Evolutionary conservation across 2,797 vertebrate species (phyloP).

Genomic region (Carduelis carduelis): DNA sequence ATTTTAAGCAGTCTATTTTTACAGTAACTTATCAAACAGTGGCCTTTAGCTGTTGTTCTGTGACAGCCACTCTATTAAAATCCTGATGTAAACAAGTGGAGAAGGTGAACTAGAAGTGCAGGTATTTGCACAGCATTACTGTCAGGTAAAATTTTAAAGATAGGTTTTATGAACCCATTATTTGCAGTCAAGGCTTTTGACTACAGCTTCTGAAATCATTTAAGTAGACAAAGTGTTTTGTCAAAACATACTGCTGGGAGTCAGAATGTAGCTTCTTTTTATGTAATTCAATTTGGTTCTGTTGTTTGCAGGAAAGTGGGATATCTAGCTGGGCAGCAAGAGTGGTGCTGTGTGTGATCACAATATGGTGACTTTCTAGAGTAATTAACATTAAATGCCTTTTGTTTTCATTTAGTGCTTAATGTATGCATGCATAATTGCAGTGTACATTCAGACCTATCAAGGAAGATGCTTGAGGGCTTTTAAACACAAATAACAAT

Average conservation of each 20-base stretch:
- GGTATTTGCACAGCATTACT: slow-evolving; percentile 81
- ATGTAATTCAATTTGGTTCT: slow-evolving; percentile 78
- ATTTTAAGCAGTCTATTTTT: slow-evolving; percentile 77
- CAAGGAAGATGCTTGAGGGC: neutral
- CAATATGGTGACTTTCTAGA: slow-evolving; percentile 67
- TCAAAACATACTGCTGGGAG: slow-evolving; percentile 81
- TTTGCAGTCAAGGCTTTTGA: slow-evolving; percentile 83
- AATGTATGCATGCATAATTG: slow-evolving; percentile 65
- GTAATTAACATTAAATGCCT: slow-evolving; percentile 71
- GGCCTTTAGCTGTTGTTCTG: slow-evolving; percentile 79
- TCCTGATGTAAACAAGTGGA: slow-evolving; percentile 80
- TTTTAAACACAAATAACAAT: slow-evolving; percentile 25
- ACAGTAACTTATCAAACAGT: slow-evolving; percentile 78
- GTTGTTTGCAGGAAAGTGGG: slow-evolving; percentile 71
- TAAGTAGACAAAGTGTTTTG: slow-evolving; percentile 84
- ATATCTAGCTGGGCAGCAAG: slow-evolving; percentile 72
- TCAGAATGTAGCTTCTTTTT: slow-evolving; percentile 79
- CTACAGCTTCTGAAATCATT: slow-evolving; percentile 83
- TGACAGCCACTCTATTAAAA: slow-evolving; percentile 82
- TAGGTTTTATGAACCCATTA: slow-evolving; percentile 83
- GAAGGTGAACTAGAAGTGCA: slow-evolving; percentile 79
- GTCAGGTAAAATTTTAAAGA: slow-evolving; percentile 82
- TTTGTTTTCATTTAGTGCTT: slow-evolving; percentile 71
- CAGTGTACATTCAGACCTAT: slow-evolving; percentile 33
- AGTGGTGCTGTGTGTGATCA: slow-evolving; percentile 48